These are phyloP conservation scores for Chaetodon auriga DNA, from an alignment of 2,113 vertebrate species.

Conservation along the genomic window DNA sequence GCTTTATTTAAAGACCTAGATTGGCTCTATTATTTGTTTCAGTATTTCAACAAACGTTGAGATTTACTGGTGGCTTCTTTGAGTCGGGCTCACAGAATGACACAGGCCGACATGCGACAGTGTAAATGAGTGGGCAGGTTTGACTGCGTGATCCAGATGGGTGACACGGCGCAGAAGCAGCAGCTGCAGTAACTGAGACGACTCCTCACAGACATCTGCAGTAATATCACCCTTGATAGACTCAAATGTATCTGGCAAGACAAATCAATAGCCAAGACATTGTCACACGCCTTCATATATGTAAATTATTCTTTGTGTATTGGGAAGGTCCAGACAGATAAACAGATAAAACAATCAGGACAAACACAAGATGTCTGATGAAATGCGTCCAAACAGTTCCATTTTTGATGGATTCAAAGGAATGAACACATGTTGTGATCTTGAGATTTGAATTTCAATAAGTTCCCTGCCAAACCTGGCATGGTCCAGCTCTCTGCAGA, in stretches of 20 bases:
- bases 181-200: neutral
- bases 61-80: neutral
- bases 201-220: constrained; percentile 4
- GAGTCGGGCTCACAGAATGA: neutral
- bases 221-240: neutral
- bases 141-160: neutral
- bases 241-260: neutral
- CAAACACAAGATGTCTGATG: neutral
- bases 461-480: neutral
- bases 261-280: neutral
- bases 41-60: neutral
- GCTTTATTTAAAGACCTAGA: neutral
- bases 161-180: neutral
- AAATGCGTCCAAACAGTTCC: neutral
- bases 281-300: constrained; percentile 11
- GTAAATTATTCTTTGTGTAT: neutral
- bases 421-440: neutral
- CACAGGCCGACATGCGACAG: neutral
- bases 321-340: neutral
- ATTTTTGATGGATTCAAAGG: neutral
- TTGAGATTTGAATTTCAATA: neutral
- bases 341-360: neutral
- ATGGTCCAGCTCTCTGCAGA: neutral
- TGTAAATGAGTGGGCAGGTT: neutral
- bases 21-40: neutral